Base-by-base conservation (phyloP, 2,113 vertebrate genomes). In the Rhagologus leucostigma region DNA sequence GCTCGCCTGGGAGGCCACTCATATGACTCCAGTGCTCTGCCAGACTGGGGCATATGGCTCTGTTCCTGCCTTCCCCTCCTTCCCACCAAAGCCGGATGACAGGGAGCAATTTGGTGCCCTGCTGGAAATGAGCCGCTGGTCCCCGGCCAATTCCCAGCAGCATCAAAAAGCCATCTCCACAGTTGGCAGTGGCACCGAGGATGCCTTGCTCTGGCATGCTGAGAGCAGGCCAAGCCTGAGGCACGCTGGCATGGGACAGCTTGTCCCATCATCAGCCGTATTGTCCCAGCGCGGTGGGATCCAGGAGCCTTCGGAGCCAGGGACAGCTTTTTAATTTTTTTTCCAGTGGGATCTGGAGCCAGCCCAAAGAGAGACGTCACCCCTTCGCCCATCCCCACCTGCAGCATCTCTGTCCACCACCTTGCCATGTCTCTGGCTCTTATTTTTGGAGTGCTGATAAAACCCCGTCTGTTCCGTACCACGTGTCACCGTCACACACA, bases 11-110 rank as follows among this genome's bases (percentile, higher is more conserved):
- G 84, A 95, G 93, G 91, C 84, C 93, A 39, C 94, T 96, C 95
- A 96, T 93, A 93, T 96, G 96, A 96, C 93, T 85, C 81, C 57
- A 30, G 50, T 32, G 56, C 95, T 85, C 55, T 96, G 96, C 96
- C 94, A 96, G 93, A 29, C 87, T 62, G 84, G 81, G 91, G 96
- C 96, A 97, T 95, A 96, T 95, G 96, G 94, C 95, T 94, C 57
- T 83, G 89, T 55, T 91, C 93, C 84, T 94, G 81, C 78, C 82
- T 49, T 89, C 90, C 62, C 92, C 69, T 93, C 70, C 90, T 87
- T 63, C 80, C 92, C 94, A 91, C 95, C 96, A 87, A 69, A 89
- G 95, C 96, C 89, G 35, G 93, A 95, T 96, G 94, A 89, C 84
- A 88, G 75, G 71, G 62, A 96, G 52, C 93, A 41, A 88, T 95